A percentile compares a stretch with the other conserved stretches of the same genome.
phyloP scores from a whole-genome alignment of 2,888 invertebrate genomes.

The Ochropacha duplaris region DNA sequence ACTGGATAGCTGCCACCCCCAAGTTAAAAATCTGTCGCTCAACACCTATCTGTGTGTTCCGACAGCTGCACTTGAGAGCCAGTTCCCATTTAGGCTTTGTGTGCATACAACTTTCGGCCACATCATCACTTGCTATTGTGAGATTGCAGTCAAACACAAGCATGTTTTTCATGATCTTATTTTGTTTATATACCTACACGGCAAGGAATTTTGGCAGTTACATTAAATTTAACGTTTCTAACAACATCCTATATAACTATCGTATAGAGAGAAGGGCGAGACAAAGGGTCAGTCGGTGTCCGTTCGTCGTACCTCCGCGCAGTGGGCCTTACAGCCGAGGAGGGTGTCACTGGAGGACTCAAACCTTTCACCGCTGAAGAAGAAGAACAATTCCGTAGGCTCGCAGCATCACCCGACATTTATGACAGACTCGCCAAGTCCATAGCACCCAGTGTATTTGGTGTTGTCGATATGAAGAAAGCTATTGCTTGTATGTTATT shows the following conservation, averaged over 20 bases:
- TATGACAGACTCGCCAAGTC: constrained; percentile 95
- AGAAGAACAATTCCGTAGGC: constrained; percentile 89
- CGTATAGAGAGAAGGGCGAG: constrained; percentile 85
- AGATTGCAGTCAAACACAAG: no score
- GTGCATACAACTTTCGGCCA: no score
- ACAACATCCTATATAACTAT: not conserved
- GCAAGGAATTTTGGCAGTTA: no score
- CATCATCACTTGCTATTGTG: no score
- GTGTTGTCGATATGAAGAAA: constrained; percentile 97
- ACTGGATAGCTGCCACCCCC: no score
- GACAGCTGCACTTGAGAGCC: no score
- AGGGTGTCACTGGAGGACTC: constrained; percentile 88
- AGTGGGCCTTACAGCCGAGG: constrained; percentile 94
- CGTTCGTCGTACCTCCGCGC: constrained; percentile 97
- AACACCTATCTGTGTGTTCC: no score
- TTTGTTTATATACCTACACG: no score
- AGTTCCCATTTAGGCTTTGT: no score
- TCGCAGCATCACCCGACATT: constrained; percentile 93
- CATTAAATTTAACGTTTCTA: no score
- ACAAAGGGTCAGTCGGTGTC: constrained; percentile 94
- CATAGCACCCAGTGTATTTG: constrained; percentile 98
- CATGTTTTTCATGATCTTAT: no score
- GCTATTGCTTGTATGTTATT: constrained; percentile 97
- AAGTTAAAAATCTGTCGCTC: no score
- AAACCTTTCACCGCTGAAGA: constrained; percentile 73